A percentile compares a stretch with the other conserved stretches of the same genome.
Evolutionary conservation across 2,797 vertebrate species (phyloP).

Genomic region (Tamandua tetradactyla): DNA sequence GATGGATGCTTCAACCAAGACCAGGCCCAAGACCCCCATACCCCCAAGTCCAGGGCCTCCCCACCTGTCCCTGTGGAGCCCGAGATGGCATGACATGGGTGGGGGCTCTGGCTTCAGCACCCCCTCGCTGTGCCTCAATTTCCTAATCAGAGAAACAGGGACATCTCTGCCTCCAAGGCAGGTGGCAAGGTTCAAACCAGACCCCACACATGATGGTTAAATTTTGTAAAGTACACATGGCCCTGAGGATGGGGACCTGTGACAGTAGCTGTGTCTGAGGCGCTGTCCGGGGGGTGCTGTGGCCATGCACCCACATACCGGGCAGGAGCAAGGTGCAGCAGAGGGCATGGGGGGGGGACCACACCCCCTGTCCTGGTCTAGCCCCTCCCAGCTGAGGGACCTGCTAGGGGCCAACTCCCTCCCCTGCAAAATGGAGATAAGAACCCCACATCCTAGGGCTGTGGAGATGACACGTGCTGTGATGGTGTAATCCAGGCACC

Average conservation of each 20-base stretch:
- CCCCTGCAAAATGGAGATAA: not conserved
- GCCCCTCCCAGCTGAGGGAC: not conserved
- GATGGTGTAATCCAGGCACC: not conserved
- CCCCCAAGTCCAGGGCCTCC: not conserved
- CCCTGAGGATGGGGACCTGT: not conserved
- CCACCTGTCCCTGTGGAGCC: not conserved
- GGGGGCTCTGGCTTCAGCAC: not conserved
- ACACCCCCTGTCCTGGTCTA: not conserved
- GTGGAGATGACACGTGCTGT: accelerated
- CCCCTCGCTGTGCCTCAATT: not conserved
- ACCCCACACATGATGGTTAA: not conserved
- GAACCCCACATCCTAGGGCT: not conserved
- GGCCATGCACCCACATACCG: too few relatives aligned
- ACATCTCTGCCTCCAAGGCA: not conserved
- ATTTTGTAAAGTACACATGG: not conserved
- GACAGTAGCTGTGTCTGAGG: not conserved
- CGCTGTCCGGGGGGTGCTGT: not conserved
- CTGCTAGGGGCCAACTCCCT: not conserved
- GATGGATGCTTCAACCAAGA: too few relatives aligned
- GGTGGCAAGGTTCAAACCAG: not conserved
- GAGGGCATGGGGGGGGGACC: not conserved
- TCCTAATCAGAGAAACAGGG: conserved; percentile 1
- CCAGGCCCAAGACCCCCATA: not conserved
- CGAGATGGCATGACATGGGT: not conserved
- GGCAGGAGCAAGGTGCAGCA: not conserved